phyloP scores from a whole-genome alignment of 2,797 vertebrate genomes.

The Lepus townsendii region DNA sequence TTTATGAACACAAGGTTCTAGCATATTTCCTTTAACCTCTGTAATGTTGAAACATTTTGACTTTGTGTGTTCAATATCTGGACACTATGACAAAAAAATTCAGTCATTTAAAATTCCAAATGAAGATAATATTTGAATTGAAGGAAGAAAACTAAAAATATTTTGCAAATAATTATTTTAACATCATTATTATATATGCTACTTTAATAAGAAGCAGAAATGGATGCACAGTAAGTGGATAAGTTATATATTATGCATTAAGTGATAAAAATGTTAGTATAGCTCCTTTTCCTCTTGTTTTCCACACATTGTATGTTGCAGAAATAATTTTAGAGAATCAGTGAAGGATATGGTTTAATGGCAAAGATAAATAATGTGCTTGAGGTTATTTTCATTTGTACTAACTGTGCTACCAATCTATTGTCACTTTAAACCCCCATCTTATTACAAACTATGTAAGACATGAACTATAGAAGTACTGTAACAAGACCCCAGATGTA shows the following conservation, averaged over 20 bases:
- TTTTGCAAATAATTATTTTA: background rate
- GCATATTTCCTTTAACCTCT: background rate
- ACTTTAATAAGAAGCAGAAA: background rate
- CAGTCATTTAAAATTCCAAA: background rate
- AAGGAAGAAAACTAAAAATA: background rate
- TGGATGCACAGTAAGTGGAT: background rate
- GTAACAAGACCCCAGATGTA: background rate
- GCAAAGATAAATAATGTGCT: background rate
- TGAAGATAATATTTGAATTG: background rate
- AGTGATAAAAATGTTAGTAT: background rate
- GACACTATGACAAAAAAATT: background rate
- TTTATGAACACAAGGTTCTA: background rate
- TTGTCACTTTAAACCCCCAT: background rate
- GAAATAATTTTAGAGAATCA: background rate
- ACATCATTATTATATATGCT: background rate
- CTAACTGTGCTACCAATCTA: background rate
- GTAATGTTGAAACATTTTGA: background rate
- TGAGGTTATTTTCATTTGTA: background rate
- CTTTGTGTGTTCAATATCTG: background rate
- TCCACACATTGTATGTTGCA: background rate
- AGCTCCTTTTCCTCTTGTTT: background rate
- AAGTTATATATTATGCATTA: background rate
- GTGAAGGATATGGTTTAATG: background rate
- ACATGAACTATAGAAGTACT: background rate
- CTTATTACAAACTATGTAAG: background rate